Percentiles rank a stretch among this genome's conserved stretches.
phyloP scores from a whole-genome alignment of 1,140 invertebrate genomes.

The Drosophila rhopaloa region DNA sequence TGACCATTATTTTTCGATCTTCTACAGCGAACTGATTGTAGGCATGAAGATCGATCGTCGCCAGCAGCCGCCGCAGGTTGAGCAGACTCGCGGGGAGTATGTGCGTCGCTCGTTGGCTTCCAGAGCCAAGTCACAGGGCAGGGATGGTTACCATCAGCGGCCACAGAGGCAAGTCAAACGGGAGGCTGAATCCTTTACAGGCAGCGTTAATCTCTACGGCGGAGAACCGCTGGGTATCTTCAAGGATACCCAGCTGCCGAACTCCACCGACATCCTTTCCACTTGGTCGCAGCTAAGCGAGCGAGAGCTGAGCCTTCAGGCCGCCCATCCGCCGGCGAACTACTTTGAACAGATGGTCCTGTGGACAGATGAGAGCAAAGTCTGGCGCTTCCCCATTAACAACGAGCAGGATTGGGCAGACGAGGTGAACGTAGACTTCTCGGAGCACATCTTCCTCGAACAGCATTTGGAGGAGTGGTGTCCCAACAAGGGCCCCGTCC shows the following conservation, averaged over 20 bases:
- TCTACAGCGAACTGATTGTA: constrained; percentile 88
- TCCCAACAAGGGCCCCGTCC: constrained; percentile 93
- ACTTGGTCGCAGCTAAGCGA: constrained; percentile 89
- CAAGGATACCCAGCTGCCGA: constrained; percentile 66
- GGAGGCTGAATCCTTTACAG: constrained; percentile 63
- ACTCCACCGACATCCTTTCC: constrained; percentile 85
- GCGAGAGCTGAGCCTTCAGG: constrained; percentile 88
- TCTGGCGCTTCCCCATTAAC: constrained; percentile 99
- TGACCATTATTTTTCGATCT: not conserved
- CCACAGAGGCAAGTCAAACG: constrained; percentile 52
- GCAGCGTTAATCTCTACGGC: constrained; percentile 86
- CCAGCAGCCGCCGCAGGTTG: constrained; percentile 66
- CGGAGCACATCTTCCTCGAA: constrained; percentile 97
- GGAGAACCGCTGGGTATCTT: constrained; percentile 88
- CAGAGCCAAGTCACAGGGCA: constrained; percentile 16
- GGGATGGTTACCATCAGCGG: constrained; percentile 33
- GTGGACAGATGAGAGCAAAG: constrained; percentile 97
- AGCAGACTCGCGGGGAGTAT: constrained; percentile 80
- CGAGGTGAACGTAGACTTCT: constrained; percentile 92
- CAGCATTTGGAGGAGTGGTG: constrained; percentile 94
- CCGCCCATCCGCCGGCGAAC: constrained; percentile 91
- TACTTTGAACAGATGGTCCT: constrained; percentile 96
- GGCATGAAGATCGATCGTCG: constrained; percentile 90
- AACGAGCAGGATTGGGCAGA: constrained; percentile 96
- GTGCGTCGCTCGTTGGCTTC: constrained; percentile 71